Base-by-base conservation (phyloP, 2,113 vertebrate species). In the Albula goreensis region DNA sequence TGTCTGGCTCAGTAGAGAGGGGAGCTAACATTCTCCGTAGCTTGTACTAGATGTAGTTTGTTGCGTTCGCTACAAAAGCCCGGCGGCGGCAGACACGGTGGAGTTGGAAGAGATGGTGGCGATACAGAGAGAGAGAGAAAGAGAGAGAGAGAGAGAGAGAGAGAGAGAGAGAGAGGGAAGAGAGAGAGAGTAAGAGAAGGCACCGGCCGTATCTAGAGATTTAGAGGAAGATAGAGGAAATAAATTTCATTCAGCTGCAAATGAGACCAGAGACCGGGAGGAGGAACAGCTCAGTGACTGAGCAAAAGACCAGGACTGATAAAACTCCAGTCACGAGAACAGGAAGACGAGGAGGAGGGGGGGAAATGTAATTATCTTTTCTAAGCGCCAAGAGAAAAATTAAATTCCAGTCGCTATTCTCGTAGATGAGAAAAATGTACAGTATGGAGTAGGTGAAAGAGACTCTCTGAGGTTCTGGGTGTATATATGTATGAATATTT, bases 191-290 rank as follows among this genome's bases (percentile, higher is more conserved):
- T 50, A 41, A 78, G 66, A 60, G 56, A 53, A n/a, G 80, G n/a
- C 49, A 19, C n/a, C 50, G 57, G 79, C 57, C 50, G 83, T 80
- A 6, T 79, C 81, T 78, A 83, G 60, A 89, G 88, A 89, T 79
- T 89, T 80, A 86, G 41, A 81, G 31, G 53, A 25, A 81, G 78
- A 83, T 78, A 85, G 80, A 9, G 11, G 17, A 63, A 85, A 85
- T 81, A 51, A 85, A 80, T 85, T 63, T 41, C 57, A 80, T 85
- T 85, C 84, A 63, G 48, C 48, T 85, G 56, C 84, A 85, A 81
- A 85, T 66, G 78, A 80, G 48, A 63, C 8, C 13, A 17, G 31
- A 78, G 48, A 50, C 50, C 15, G 82, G 51, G 60, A 53, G 53
- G 56, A 22, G 31, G 31, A 15, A 70, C 77, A 11, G 25, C 48